Evolutionary conservation across 2,888 invertebrate species (phyloP), one percentile per base, ranked within the genome.

Genomic region (Phlogophora meticulosa): DNA sequence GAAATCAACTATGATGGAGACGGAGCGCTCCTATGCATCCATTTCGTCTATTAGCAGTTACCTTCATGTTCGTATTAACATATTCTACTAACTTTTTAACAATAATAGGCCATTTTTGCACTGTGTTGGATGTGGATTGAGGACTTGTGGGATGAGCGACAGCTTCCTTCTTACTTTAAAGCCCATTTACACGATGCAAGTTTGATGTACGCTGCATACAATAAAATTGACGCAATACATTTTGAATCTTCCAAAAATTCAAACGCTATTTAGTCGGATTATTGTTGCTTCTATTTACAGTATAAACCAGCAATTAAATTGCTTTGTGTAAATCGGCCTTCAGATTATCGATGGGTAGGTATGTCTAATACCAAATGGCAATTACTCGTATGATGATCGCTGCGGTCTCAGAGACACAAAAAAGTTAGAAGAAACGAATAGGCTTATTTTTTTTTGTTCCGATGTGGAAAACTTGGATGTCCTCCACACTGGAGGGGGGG

Each of bases 21-120:
- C 10, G 10, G 22, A 53, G 0, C n/a, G 4, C 1, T 65, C 76
- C 2, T 9, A 3, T 38, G 32, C 7, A 9, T 56, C 64, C 2
- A 4, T 76, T 40, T 13, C 45, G 9, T 55, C 72, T 5, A 24
- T 57, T 17, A 46, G 45, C 17, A 62, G 22, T 48, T 59, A 45
- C 15, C 34, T 49, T 17, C 17, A 32, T 15, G 62, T 64, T 17
- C 2, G 36, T 72, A 34, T 38, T 13, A 15, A 1, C 22, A 0
- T 13, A 10, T 43, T 28, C 1, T 28, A 17, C 2, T 4, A 0
- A 1, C 2, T n/a, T 45, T 36, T 38, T 10, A 34, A 22, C 11
- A 4, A n/a, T 20, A 45, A 15, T 20, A n/a, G 7, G n/a, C n/a
- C n/a, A n/a, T n/a, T n/a, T n/a, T n/a, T n/a, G n/a, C n/a, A n/a